phyloP scores from a whole-genome alignment of 1,140 invertebrate genomes.

The Drusus annulatus region DNA sequence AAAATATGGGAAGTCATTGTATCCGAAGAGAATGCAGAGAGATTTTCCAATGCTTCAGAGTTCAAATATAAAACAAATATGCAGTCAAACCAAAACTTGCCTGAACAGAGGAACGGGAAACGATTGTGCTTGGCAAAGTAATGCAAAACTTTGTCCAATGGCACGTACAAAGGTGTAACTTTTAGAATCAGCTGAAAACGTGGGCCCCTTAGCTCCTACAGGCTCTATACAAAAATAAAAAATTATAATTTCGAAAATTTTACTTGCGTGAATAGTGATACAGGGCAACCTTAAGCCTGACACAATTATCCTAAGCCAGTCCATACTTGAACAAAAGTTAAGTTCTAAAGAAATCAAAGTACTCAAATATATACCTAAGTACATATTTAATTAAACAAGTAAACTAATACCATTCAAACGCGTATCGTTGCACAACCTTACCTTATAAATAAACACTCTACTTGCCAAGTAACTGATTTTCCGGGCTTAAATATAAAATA shows the following conservation, averaged over 20 bases:
- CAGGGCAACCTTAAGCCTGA: conserved; percentile 83
- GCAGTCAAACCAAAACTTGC: conserved; percentile 64
- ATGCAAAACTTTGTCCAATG: conserved; percentile 67
- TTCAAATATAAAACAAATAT: too few species aligned
- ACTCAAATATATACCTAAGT: background rate
- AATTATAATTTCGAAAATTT: conserved; percentile 23
- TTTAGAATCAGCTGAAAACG: conserved; percentile 78
- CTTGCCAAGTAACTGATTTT: conserved; percentile 72
- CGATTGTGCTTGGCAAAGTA: conserved; percentile 79
- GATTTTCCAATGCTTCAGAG: too few species aligned
- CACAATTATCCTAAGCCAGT: conserved; percentile 78
- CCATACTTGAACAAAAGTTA: conserved; percentile 72
- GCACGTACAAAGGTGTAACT: conserved; percentile 74
- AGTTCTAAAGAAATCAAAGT: conserved; percentile 70
- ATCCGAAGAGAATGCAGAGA: too few species aligned
- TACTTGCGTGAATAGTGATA: conserved; percentile 81
- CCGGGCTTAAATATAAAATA: too few species aligned
- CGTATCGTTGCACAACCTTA: background rate
- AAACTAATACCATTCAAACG: background rate
- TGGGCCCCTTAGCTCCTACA: conserved; percentile 78
- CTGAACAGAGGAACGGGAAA: conserved; percentile 80
- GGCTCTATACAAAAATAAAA: conserved; percentile 74
- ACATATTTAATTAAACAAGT: too few species aligned
- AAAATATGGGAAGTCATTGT: background rate
- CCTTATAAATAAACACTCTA: conserved; percentile 33